Evolutionary conservation across 2,888 invertebrate species (phyloP).

Genomic region (Acronicta psi): DNA sequence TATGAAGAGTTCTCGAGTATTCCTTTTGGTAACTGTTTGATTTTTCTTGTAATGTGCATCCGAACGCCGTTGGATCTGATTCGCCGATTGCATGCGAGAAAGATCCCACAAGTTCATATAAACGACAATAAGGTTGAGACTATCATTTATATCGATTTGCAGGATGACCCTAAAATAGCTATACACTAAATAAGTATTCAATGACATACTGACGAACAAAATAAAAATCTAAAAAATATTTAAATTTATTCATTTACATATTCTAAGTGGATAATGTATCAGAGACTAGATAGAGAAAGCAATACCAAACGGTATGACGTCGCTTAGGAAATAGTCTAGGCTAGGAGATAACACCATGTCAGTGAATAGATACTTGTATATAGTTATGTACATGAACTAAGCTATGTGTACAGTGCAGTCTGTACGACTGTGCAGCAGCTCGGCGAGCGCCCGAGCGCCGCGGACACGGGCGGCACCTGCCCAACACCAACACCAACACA

Average conservation of each 20-base stretch:
- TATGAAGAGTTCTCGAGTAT: conserved; percentile 21
- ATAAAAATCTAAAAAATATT: conserved; percentile 19
- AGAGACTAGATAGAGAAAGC: conserved; percentile 44
- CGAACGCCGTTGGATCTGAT: conserved; percentile 45
- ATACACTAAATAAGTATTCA: conserved; percentile 56
- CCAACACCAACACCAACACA: neutral
- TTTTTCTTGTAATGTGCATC: conserved; percentile 23
- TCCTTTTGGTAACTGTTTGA: conserved; percentile 27
- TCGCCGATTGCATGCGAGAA: conserved; percentile 34
- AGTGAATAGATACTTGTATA: conserved; percentile 45
- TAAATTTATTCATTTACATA: conserved; percentile 13
- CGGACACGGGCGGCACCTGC: neutral
- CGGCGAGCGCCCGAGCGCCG: conserved; percentile 1
- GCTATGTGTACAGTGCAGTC: too few relatives aligned
- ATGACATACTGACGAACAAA: conserved; percentile 36
- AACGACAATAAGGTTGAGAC: conserved; percentile 3
- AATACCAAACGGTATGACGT: conserved; percentile 18
- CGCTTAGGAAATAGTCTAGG: conserved; percentile 15
- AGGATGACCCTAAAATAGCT: conserved; percentile 21
- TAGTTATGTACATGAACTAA: conserved; percentile 24
- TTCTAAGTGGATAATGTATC: conserved; percentile 24
- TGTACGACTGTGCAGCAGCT: neutral
- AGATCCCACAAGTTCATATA: conserved; percentile 19
- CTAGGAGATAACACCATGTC: conserved; percentile 30
- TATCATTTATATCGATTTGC: conserved; percentile 16